Evolutionary conservation across 2,113 vertebrate species (phyloP).

Genomic region (Cricetomys ansorgei): DNA sequence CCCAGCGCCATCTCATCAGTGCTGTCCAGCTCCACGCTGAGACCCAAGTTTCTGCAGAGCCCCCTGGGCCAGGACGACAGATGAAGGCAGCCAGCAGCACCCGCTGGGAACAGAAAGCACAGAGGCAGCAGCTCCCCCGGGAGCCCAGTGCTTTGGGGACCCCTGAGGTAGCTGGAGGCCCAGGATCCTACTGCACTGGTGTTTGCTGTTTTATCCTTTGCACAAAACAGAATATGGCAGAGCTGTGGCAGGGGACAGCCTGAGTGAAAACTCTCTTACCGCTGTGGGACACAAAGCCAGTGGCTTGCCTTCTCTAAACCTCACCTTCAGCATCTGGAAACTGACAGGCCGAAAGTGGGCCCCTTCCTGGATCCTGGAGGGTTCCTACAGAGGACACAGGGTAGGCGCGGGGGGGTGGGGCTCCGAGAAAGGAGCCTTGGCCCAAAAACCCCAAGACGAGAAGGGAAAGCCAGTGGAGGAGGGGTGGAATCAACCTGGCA

Average conservation of each 20-base stretch:
- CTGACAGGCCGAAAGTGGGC: background rate
- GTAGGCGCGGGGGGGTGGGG: too few species aligned
- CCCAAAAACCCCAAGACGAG: background rate
- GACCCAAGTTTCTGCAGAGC: too few species aligned
- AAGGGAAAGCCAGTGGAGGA: background rate
- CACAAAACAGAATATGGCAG: background rate
- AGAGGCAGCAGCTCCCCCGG: background rate
- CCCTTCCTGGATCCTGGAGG: too few species aligned
- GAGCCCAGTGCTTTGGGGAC: background rate
- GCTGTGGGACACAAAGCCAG: background rate
- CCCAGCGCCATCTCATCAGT: background rate
- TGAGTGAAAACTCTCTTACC: background rate
- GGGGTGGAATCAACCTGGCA: fast-evolving
- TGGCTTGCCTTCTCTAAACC: background rate
- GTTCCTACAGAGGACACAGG: background rate
- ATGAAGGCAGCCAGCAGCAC: background rate
- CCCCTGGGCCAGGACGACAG: background rate
- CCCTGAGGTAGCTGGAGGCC: background rate
- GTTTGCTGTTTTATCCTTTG: too few species aligned
- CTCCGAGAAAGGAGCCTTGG: background rate
- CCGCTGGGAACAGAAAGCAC: background rate
- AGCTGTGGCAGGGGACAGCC: background rate
- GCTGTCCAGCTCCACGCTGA: background rate
- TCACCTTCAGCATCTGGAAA: background rate
- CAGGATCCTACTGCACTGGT: background rate